phyloP scores from a whole-genome alignment of 2,113 vertebrate genomes.

The Dasyurus viverrinus region DNA sequence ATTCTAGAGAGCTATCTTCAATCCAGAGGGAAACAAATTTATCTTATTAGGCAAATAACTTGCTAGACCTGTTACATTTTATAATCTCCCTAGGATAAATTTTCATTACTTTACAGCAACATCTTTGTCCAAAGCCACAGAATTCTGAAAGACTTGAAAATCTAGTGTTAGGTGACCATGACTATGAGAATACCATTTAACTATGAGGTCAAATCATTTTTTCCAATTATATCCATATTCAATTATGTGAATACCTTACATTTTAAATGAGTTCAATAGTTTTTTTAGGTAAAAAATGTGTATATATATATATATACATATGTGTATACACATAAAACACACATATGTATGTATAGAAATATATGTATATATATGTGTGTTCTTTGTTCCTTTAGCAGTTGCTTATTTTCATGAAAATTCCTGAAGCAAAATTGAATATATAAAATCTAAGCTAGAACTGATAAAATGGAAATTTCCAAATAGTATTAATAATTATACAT shows the following conservation, averaged over 20 bases:
- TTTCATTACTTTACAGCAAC: not conserved
- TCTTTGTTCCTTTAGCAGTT: not conserved
- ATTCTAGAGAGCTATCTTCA: slow-evolving; percentile 21
- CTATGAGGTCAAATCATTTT: slow-evolving; percentile 19
- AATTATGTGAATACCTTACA: slow-evolving; percentile 6
- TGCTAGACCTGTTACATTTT: slow-evolving; percentile 12
- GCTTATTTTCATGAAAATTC: slow-evolving; percentile 13
- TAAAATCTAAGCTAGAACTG: not conserved
- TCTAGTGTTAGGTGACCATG: not conserved
- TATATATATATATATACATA: no score
- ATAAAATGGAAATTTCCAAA: slow-evolving; percentile 5
- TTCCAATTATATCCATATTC: not conserved
- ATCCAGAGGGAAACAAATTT: not conserved
- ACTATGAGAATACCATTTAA: not conserved
- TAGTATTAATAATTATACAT: not conserved
- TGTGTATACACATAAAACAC: no score
- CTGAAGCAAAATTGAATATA: not conserved
- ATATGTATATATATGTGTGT: no score
- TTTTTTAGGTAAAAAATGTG: no score
- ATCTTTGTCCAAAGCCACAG: not conserved
- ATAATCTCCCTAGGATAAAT: not conserved
- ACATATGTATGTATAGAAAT: no score
- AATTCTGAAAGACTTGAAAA: slow-evolving; percentile 4
- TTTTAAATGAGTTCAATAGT: not conserved
- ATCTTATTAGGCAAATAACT: slow-evolving; percentile 48